These are phyloP conservation scores for Drosophila nr. perissopoda DNA, from an alignment of 2,888 invertebrate genomes.

Conservation along the genomic window DNA sequence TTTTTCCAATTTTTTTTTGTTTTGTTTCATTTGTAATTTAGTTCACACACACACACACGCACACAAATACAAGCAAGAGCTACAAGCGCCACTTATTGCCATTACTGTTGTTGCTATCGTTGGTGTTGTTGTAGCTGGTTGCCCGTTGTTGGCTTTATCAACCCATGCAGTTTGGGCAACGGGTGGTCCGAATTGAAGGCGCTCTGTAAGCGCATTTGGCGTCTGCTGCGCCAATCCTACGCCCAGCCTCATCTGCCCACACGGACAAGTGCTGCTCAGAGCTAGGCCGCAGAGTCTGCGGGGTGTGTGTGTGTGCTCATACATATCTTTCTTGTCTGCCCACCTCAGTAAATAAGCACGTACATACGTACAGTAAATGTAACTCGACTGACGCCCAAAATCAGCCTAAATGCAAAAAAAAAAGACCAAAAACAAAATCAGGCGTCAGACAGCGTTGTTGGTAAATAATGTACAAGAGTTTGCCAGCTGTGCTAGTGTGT, in stretches of 20 bases:
- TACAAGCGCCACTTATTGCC: conserved; percentile 59
- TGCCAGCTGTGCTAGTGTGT: conserved; percentile 38
- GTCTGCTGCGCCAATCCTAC: conserved; percentile 59
- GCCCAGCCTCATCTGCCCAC: conserved; percentile 68
- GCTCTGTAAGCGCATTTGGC: conserved; percentile 61
- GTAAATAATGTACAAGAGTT: conserved; percentile 61
- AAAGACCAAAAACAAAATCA: conserved; percentile 27
- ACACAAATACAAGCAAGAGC: conserved; percentile 18
- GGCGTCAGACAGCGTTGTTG: conserved; percentile 52
- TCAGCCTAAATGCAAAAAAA: conserved; percentile 62
- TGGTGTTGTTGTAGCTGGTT: conserved; percentile 18
- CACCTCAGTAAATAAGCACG: conserved; percentile 48
- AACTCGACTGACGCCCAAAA: conserved; percentile 64
- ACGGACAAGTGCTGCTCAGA: conserved; percentile 67
- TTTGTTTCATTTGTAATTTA: conserved; percentile 54
- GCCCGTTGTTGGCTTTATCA: neutral
- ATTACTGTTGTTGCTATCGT: conserved; percentile 20
- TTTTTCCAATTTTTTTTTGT: conserved; percentile 9
- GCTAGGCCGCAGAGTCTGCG: conserved; percentile 31
- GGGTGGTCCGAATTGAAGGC: conserved; percentile 66
- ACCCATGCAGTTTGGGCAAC: conserved; percentile 49
- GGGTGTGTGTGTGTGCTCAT: conserved; percentile 29
- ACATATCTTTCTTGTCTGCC: conserved; percentile 56
- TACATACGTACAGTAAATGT: conserved; percentile 27
- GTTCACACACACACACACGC: conserved; percentile 41